These are phyloP conservation scores for Zosterops borbonicus DNA, from an alignment of 2,113 vertebrate species.

Conservation along the genomic window DNA sequence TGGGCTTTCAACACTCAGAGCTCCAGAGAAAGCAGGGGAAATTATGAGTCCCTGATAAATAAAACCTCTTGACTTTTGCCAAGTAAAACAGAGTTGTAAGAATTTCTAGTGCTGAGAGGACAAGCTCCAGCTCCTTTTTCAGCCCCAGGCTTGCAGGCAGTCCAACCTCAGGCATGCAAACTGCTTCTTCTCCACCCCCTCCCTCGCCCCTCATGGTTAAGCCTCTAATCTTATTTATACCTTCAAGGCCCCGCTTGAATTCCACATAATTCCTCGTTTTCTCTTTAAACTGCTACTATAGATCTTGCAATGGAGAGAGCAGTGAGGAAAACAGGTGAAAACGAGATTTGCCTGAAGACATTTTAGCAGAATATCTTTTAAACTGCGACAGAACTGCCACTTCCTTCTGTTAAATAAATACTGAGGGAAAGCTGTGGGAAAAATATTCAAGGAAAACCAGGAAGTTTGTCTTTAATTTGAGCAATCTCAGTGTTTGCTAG, in stretches of 20 bases:
- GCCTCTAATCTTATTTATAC: conserved; percentile 31
- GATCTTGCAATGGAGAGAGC: not conserved
- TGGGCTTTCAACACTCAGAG: not conserved
- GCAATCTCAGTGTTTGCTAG: not conserved
- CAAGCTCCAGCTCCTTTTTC: not conserved
- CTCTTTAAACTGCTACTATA: not conserved
- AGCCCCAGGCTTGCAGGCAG: not conserved
- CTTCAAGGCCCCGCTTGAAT: not conserved
- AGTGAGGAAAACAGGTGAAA: not conserved
- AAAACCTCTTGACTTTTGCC: not conserved
- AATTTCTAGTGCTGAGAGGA: not conserved
- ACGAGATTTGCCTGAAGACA: not conserved
- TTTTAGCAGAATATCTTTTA: not conserved
- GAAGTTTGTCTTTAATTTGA: not conserved
- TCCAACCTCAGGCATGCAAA: not conserved
- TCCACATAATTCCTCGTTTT: not conserved
- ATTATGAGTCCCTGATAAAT: not conserved
- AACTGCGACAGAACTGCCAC: not conserved
- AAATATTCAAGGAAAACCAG: not conserved
- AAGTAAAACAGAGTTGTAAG: not conserved
- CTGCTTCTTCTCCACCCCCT: not conserved
- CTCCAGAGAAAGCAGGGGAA: not conserved
- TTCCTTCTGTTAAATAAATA: not conserved
- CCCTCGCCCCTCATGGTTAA: not conserved
- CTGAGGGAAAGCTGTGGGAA: not conserved